A percentile compares a stretch with the other conserved stretches of the same genome.
Evolutionary conservation across 1,140 invertebrate genomes (phyloP).

Genomic region (Amphibalanus amphitrite): DNA sequence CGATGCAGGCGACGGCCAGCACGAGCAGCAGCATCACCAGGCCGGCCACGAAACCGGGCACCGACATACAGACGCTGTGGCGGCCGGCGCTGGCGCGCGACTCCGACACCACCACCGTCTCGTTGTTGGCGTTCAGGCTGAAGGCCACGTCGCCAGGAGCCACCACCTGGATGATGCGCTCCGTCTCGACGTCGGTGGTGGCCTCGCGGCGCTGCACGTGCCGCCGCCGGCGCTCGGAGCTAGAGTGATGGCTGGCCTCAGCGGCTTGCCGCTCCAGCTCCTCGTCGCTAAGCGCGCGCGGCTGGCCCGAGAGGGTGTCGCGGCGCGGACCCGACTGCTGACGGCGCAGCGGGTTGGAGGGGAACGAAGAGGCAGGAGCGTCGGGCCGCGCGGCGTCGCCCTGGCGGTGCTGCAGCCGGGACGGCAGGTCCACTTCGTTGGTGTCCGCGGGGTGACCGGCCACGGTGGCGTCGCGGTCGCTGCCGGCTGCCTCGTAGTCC

Average conservation of each 20-base stretch:
- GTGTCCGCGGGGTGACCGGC: not conserved
- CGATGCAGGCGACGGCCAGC: conserved; percentile 69
- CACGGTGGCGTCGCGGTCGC: conserved; percentile 3
- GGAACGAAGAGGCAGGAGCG: not conserved
- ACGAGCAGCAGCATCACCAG: conserved; percentile 76
- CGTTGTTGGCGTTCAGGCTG: conserved; percentile 55
- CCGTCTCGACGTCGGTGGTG: conserved; percentile 84
- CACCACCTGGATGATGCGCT: conserved; percentile 75
- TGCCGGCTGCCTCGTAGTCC: not conserved
- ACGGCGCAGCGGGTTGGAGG: too few relatives aligned
- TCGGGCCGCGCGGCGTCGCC: not conserved
- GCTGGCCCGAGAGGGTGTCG: not conserved
- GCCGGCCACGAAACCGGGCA: conserved; percentile 77
- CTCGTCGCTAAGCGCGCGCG: not conserved
- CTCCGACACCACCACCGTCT: conserved; percentile 52
- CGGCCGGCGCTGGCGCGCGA: conserved; percentile 12
- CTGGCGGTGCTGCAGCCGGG: not conserved
- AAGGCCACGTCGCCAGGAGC: conserved; percentile 87
- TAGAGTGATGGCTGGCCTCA: conserved; percentile 26
- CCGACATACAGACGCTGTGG: conserved; percentile 71
- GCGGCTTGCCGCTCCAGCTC: conserved; percentile 30
- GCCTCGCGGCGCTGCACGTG: conserved; percentile 60
- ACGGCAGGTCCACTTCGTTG: too few relatives aligned
- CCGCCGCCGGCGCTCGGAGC: conserved; percentile 10
- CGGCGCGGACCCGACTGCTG: not conserved